A percentile compares a stretch with the other conserved stretches of the same genome.
Evolutionary conservation across 2,797 vertebrate genomes (phyloP).

Genomic region (Gobio occitaniae): DNA sequence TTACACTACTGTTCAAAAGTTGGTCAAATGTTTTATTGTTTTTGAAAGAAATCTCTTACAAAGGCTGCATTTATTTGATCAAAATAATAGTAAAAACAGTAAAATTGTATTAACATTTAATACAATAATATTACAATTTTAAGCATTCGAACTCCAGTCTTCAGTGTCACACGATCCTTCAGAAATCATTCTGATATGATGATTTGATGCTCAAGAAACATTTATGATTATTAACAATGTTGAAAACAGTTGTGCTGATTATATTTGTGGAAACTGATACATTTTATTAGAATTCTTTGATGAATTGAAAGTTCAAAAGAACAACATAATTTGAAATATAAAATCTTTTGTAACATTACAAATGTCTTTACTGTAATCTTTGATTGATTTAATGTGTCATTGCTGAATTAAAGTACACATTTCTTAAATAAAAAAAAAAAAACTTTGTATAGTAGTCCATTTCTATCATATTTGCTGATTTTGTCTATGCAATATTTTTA

Average conservation of each 20-base stretch:
- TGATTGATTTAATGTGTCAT: no score
- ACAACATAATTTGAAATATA: neutral
- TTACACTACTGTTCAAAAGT: neutral
- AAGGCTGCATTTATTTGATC: neutral
- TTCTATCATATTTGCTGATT: conserved; percentile 37
- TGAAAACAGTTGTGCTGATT: neutral
- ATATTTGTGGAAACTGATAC: neutral
- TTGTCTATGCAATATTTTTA: conserved; percentile 55
- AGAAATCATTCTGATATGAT: no score
- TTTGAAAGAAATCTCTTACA: neutral
- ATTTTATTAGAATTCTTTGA: neutral
- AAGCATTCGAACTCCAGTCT: no score
- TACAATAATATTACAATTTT: no score
- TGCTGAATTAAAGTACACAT: neutral
- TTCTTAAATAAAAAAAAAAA: neutral
- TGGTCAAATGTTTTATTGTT: neutral
- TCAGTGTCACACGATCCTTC: neutral
- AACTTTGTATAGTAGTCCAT: conserved; percentile 49
- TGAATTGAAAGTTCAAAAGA: neutral
- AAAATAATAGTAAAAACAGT: neutral
- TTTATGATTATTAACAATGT: neutral
- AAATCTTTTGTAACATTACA: neutral
- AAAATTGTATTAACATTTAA: neutral
- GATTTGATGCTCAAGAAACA: neutral
- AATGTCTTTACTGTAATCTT: neutral